phyloP scores from a whole-genome alignment of 2,113 vertebrate genomes.

The Chelonoidis abingdonii region DNA sequence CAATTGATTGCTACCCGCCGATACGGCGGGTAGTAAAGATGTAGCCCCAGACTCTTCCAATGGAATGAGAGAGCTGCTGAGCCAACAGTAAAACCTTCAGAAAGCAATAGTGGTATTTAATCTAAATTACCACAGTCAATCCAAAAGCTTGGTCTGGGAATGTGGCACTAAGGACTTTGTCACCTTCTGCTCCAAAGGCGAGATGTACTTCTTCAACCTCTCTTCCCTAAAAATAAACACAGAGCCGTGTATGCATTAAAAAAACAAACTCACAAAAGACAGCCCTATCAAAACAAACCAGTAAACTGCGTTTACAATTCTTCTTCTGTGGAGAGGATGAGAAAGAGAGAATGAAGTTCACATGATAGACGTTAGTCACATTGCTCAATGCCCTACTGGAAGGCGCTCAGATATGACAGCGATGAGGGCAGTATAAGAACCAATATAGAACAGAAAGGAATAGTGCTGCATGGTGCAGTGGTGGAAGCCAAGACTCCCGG shows the following conservation, averaged over 20 bases:
- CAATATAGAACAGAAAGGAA: not conserved
- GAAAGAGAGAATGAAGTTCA: not conserved
- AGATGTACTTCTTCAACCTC: not conserved
- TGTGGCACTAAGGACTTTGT: fast-evolving
- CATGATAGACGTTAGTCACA: not conserved
- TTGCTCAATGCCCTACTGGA: not conserved
- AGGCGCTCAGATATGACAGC: not conserved
- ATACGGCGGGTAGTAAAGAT: too few species aligned
- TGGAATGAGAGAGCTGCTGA: not conserved
- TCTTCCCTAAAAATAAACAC: not conserved
- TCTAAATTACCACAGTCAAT: fast-evolving
- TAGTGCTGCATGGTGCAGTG: not conserved
- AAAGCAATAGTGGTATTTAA: not conserved
- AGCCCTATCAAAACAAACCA: not conserved
- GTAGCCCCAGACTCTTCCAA: not conserved
- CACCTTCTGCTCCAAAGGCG: not conserved
- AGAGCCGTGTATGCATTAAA: fast-evolving
- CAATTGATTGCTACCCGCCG: too few species aligned
- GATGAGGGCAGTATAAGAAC: not conserved
- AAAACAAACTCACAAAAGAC: not conserved
- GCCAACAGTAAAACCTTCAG: not conserved
- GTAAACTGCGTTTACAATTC: not conserved
- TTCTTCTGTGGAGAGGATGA: not conserved
- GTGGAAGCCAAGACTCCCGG: not conserved
- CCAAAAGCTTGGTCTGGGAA: not conserved